Base-by-base conservation (phyloP, 2,113 vertebrate species). In the Sebastes fasciatus region DNA sequence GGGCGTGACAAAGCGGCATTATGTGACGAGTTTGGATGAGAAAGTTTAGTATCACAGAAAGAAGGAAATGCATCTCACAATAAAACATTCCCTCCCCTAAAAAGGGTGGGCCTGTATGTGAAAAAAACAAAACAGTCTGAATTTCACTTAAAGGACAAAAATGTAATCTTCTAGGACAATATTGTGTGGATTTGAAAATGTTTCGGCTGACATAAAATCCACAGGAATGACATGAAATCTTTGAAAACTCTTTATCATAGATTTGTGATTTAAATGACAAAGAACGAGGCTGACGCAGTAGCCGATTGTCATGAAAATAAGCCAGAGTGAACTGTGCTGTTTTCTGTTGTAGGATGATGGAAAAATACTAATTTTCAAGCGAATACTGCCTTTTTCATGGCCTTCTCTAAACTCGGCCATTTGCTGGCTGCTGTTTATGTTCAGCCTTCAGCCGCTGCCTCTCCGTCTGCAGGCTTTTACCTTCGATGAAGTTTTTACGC, bases 401-500 rank as follows among this genome's bases (percentile, higher is more conserved):
- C 17, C n/a, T 21, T 69, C 21, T 73, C 52, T 62, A 55, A 80
- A 82, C 79, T 77, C 70, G 74, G 69, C 48, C 70, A 26, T 77
- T 17, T 64, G 57, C 68, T 65, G 40, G 2, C 23, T 40, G 17
- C 55, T 74, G 40, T 89, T 92, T 71, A 77, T 88, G 68, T 77
- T 76, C 64, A 83, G 76, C 81, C 81, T 90, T 85, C 78, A 80
- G 74, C 62, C 42, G 51, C 67, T 19, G 52, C 65, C 68, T 79
- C 75, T 68, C 42, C 42, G 54, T 43, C 76, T 81, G 61, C 68
- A 83, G 77, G 79, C 55, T 65, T 84, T 85, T 60, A 86, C 34
- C 49, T 72, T 62, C 74, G 82, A 84, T 85, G 43, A 79, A 65
- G 79, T 87, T 91, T 92, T 88, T 72, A 91, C 77, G 79, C 16